Percentiles rank a stretch among this genome's conserved stretches.
These are phyloP conservation scores for Loris lydekkerianus DNA, from an alignment of 2,797 vertebrate genomes.

Conservation along the genomic window DNA sequence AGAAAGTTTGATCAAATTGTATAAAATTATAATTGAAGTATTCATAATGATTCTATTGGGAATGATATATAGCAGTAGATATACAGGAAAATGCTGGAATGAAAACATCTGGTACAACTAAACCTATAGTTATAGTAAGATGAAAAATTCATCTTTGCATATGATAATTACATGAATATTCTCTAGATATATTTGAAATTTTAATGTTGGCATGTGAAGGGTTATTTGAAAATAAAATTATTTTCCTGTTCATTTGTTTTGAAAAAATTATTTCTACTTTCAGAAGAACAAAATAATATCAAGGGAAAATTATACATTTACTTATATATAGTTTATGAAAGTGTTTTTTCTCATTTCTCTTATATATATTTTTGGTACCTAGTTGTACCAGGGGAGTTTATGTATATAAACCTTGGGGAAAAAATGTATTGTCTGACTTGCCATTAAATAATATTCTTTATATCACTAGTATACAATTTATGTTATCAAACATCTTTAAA, in stretches of 20 bases:
- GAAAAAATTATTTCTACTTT: conserved; percentile 82
- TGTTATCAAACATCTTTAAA: conserved; percentile 68
- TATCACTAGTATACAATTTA: conserved; percentile 47
- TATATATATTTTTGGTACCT: conserved; percentile 37
- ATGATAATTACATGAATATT: conserved; percentile 82
- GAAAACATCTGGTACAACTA: background rate
- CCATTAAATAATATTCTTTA: conserved; percentile 69
- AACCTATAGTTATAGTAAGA: background rate
- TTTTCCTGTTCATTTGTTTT: conserved; percentile 75
- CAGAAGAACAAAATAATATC: conserved; percentile 77
- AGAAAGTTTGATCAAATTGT: conserved; percentile 20
- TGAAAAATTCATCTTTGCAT: conserved; percentile 47
- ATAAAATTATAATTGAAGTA: conserved; percentile 1
- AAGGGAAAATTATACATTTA: conserved; percentile 38
- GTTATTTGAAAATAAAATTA: conserved; percentile 83
- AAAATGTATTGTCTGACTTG: background rate
- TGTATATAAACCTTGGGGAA: conserved; percentile 43
- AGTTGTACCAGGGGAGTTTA: conserved; percentile 66
- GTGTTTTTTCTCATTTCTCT: conserved; percentile 28
- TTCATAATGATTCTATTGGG: background rate
- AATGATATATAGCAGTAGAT: conserved; percentile 27
- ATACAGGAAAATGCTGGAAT: background rate
- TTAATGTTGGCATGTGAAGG: conserved; percentile 80
- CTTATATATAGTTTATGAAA: conserved; percentile 60
- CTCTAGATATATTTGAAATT: conserved; percentile 63